These are phyloP conservation scores for Siniperca undulata DNA, from an alignment of 2,797 vertebrate genomes.

Conservation along the genomic window DNA sequence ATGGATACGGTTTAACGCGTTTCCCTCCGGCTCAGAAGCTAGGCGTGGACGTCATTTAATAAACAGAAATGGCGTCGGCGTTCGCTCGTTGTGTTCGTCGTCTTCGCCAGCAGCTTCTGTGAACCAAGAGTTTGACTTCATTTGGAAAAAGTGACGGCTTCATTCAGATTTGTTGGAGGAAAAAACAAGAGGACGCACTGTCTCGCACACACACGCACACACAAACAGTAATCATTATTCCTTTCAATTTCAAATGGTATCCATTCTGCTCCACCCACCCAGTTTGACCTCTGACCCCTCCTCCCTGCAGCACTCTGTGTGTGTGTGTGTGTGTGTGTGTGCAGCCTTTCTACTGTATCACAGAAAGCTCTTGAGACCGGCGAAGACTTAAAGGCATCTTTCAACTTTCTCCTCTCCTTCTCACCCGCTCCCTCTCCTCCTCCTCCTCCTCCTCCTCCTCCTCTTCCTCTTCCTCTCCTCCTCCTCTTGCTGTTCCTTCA, in stretches of 20 bases:
- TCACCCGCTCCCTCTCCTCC: conserved; percentile 9
- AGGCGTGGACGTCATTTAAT: not conserved
- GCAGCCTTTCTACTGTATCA: conserved; percentile 10
- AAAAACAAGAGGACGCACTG: not conserved
- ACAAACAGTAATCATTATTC: conserved; percentile 54
- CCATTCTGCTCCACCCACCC: conserved; percentile 65
- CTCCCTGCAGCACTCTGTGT: conserved; percentile 34
- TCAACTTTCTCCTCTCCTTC: conserved; percentile 20
- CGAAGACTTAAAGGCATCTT: conserved; percentile 54
- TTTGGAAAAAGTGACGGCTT: not conserved
- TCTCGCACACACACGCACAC: not conserved
- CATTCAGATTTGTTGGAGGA: conserved; percentile 32
- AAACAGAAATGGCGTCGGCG: too few relatives aligned
- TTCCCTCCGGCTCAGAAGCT: too few relatives aligned
- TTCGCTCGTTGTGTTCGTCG: not conserved
- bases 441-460: not conserved
- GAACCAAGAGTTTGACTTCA: not conserved
- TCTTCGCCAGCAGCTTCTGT: too few relatives aligned
- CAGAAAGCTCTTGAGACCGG: conserved; percentile 45
- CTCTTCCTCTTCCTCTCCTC: conserved; percentile 7
- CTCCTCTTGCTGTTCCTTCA: conserved; percentile 25
- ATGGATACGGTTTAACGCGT: conserved; percentile 24
- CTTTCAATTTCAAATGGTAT: conserved; percentile 49
- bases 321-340: conserved; percentile 27
- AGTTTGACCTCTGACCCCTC: conserved; percentile 64